These are phyloP conservation scores for Porites rus DNA, from an alignment of 92 coral and sea anemone species.

Conservation along the genomic window DNA sequence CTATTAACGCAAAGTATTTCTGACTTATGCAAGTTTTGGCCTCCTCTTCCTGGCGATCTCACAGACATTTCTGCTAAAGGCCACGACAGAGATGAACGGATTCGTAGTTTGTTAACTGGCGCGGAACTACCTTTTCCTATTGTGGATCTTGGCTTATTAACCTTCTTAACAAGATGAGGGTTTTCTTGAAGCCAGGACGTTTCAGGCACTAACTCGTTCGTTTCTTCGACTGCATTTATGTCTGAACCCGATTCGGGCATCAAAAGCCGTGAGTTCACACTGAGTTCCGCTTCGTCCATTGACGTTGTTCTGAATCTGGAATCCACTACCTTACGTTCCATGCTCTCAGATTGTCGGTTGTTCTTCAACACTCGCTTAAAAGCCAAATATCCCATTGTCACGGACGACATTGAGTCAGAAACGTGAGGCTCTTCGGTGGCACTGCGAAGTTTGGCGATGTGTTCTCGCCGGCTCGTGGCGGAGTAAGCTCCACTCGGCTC, in stretches of 20 bases:
- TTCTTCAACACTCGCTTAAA: constrained; percentile 48
- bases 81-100: constrained; percentile 14
- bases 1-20: too few species aligned
- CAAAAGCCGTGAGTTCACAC: constrained; percentile 6
- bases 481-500: neutral
- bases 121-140: neutral
- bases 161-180: neutral
- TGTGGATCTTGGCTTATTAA: neutral
- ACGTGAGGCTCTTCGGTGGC: constrained; percentile 17
- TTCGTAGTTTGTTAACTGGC: neutral
- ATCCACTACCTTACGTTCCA: constrained; percentile 20
- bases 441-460: neutral
- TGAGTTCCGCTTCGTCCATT: constrained; percentile 20
- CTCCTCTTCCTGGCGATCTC: neutral
- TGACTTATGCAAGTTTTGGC: too few species aligned
- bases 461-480: neutral
- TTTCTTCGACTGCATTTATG: neutral
- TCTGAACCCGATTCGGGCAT: neutral
- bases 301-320: neutral
- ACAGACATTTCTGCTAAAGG: constrained; percentile 1
- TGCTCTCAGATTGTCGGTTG: constrained; percentile 19
- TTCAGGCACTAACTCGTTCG: neutral
- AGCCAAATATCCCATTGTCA: constrained; percentile 46
- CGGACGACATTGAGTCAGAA: constrained; percentile 49
- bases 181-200: neutral